phyloP scores from a whole-genome alignment of 2,797 vertebrate species.

The Anisognathus igniventris region DNA sequence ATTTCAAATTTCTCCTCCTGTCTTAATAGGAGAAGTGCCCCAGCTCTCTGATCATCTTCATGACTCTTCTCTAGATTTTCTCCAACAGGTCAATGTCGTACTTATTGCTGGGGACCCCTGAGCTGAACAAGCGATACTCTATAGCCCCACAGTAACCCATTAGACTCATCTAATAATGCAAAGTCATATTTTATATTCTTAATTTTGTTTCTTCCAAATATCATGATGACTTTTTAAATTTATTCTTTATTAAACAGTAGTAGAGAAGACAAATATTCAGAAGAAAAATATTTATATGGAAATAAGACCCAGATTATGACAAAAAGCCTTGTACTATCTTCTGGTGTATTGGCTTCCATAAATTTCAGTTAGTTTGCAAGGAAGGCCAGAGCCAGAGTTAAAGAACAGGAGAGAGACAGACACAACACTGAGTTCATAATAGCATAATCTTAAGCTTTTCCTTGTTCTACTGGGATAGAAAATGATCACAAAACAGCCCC shows the following conservation, averaged over 20 bases:
- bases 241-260: neutral
- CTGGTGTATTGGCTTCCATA: neutral
- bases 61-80: neutral
- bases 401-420: neutral
- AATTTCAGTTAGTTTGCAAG: neutral
- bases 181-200: neutral
- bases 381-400: neutral
- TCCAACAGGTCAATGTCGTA: neutral
- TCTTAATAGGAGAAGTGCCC: neutral
- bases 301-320: neutral
- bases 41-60: neutral
- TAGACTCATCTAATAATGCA: neutral
- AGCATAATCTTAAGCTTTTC: neutral
- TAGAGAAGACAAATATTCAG: neutral
- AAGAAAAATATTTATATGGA: neutral
- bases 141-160: neutral
- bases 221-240: no score
- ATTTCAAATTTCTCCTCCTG: neutral
- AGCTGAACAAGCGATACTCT: neutral
- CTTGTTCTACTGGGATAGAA: neutral
- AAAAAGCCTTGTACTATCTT: neutral
- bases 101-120: neutral
- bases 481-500: neutral
- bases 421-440: neutral
- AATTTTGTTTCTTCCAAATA: neutral